Percentiles rank a stretch among this genome's conserved stretches.
phyloP scores from a whole-genome alignment of 2,797 vertebrate species.

The Chelon auratus region DNA sequence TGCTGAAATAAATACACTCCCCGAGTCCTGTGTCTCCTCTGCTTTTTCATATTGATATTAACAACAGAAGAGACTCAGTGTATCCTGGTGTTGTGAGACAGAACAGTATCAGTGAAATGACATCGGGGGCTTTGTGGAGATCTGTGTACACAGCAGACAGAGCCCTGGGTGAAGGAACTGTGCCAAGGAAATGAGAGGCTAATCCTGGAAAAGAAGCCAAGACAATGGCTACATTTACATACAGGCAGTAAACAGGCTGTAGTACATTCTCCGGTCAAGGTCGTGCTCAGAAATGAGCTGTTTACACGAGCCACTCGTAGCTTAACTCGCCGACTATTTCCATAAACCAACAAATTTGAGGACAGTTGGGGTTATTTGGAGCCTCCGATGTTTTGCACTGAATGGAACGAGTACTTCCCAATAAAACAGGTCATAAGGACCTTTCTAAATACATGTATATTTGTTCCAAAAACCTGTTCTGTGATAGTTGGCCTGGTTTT shows the following conservation, averaged over 20 bases:
- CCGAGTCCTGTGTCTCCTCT: slow-evolving; percentile 29
- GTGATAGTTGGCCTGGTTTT: too few species aligned
- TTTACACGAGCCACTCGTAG: slow-evolving; percentile 14
- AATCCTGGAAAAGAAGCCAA: slow-evolving; percentile 78
- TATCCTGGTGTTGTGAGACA: slow-evolving; percentile 50
- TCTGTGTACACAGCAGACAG: slow-evolving; percentile 72
- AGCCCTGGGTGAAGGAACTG: slow-evolving; percentile 66
- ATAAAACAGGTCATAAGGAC: too few species aligned
- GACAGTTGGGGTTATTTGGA: neutral
- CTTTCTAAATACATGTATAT: too few species aligned
- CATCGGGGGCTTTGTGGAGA: slow-evolving; percentile 76
- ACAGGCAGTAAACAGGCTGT: slow-evolving; percentile 58
- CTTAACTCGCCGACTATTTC: slow-evolving; percentile 4
- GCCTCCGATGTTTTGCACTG: neutral
- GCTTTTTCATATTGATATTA: slow-evolving; percentile 48
- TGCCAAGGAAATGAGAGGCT: slow-evolving; percentile 76
- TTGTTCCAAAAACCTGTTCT: too few species aligned
- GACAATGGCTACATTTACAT: slow-evolving; percentile 69
- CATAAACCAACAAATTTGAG: slow-evolving; percentile 27
- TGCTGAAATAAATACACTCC: slow-evolving; percentile 39
- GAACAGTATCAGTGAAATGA: slow-evolving; percentile 73
- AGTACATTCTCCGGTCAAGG: slow-evolving; percentile 50
- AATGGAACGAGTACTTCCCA: too few species aligned
- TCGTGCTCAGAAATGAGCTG: slow-evolving; percentile 22
- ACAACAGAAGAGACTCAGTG: slow-evolving; percentile 53